Evolutionary conservation across 2,888 invertebrate species (phyloP), one percentile per base, ranked within the genome.

Genomic region (Drosophila formosana): DNA sequence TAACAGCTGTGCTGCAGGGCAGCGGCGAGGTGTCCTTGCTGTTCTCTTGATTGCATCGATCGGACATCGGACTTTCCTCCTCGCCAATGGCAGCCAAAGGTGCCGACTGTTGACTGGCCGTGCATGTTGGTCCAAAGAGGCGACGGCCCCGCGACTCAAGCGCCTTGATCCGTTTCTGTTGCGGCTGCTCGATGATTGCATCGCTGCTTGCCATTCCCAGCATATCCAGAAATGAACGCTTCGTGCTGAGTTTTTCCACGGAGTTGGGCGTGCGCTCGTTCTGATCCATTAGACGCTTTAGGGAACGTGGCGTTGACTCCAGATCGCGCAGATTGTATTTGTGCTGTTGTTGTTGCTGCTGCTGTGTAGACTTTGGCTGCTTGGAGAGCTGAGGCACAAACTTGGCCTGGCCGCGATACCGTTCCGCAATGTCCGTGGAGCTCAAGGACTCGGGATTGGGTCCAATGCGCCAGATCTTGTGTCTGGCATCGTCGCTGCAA

Each of bases 401-500:
- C 64, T 94, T 94, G 0, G 94, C 93, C 41, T 90, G 90, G 0
- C 95, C 95, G 4, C 91, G 89, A 50, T 93, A 91, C 47, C 92
- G 91, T 9, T 91, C 85, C 3, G 87, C 75, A 9, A 90, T 84
- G 11, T 94, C 92, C 57, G 90, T 90, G 0, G 91, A 89, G 3
- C 90, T 86, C 18, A 93, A 83, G 26, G 89, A 78, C 76, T 95
- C 95, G 32, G 90, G 77, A 76, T 94, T 94, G 1, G 91, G 91
- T 0, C 95, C 95, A 41, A 96, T 92, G 50, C 95, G 93, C 97
- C 97, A 97, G 56, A 97, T 93, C 92, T 95, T 95, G 90, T 96
- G 96, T 0, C 95, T 93, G 9, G 96, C 95, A 93, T 97, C 97
- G 90, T 97, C 97, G 52, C 96, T 96, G 91, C 97, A 96, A 0